phyloP scores from a whole-genome alignment of 2,888 invertebrate genomes.

The Parthenolecanium corni region DNA sequence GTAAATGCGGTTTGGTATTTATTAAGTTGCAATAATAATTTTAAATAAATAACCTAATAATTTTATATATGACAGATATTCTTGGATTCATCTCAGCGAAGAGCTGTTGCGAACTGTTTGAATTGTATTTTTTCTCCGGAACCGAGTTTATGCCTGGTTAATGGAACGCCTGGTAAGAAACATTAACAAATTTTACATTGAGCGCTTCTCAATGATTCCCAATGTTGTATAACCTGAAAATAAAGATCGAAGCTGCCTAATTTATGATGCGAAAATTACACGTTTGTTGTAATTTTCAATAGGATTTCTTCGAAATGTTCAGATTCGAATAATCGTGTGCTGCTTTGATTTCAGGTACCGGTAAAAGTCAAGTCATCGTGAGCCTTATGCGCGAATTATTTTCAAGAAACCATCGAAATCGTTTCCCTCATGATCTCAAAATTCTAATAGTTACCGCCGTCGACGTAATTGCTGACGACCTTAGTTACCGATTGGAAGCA shows the following conservation, averaged over 20 bases:
- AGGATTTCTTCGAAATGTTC: too few relatives aligned
- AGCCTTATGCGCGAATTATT: not conserved
- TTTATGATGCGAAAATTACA: too few relatives aligned
- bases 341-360: not conserved
- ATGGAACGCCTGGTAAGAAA: conserved; percentile 5
- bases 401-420: not conserved
- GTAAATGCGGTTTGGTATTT: too few relatives aligned
- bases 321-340: too few relatives aligned
- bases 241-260: too few relatives aligned
- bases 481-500: not conserved
- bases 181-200: too few relatives aligned
- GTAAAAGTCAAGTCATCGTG: conserved; percentile 1
- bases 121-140: not conserved
- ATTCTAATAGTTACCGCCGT: not conserved
- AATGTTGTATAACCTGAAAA: too few relatives aligned
- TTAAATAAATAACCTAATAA: too few relatives aligned
- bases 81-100: not conserved
- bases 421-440: not conserved
- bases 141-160: not conserved
- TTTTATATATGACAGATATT: not conserved
- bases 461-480: not conserved
- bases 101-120: conserved; percentile 4
- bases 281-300: too few relatives aligned
- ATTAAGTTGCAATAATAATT: too few relatives aligned
- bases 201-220: too few relatives aligned